Base-by-base conservation (phyloP, 2,113 vertebrate species). In the Psettodes erumei region DNA sequence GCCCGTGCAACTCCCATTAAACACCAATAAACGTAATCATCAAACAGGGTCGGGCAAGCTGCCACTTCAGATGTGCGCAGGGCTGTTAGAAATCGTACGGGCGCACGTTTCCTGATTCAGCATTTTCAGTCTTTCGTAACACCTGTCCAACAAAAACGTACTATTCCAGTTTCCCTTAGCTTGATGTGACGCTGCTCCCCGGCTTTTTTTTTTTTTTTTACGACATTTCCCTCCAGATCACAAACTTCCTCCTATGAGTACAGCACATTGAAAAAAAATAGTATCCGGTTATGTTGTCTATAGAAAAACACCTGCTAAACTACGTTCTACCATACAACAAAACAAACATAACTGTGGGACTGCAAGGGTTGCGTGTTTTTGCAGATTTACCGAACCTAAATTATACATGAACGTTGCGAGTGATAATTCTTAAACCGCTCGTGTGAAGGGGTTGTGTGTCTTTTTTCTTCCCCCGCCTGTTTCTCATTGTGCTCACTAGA, bases 401-500 rank as follows among this genome's bases (percentile, higher is more conserved):
- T n/a, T n/a, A n/a, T n/a, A n/a, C n/a, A n/a, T n/a, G n/a, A n/a
- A n/a, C n/a, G n/a, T n/a, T n/a, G 25, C n/a, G 33, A 30, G 27
- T 19, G n/a, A 37, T 37, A 3, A 10, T 50, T 75, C 7, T 7
- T 27, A 19, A 30, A 48, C 32, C 40, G 10, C 3, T 43, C 28
- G 5, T 28, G 3, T 45, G 13, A 63, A n/a, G 8, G 15, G 27
- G 33, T 8, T 42, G 18, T 23, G 25, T 65, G 19, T n/a, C 9
- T 6, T 16, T 15, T 21, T 35, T 28, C 8, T 32, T 6, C n/a
- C n/a, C n/a, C n/a, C n/a, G n/a, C n/a, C n/a, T 18, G 35, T 54
- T 60, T 32, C 21, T 40, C 15, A 11, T 21, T 79, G 16, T 64
- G 8, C 27, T 66, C 91, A 91, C 90, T 71, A 91, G 91, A 90